These are phyloP conservation scores for Apamea anceps DNA, from an alignment of 2,888 invertebrate genomes.

Conservation along the genomic window DNA sequence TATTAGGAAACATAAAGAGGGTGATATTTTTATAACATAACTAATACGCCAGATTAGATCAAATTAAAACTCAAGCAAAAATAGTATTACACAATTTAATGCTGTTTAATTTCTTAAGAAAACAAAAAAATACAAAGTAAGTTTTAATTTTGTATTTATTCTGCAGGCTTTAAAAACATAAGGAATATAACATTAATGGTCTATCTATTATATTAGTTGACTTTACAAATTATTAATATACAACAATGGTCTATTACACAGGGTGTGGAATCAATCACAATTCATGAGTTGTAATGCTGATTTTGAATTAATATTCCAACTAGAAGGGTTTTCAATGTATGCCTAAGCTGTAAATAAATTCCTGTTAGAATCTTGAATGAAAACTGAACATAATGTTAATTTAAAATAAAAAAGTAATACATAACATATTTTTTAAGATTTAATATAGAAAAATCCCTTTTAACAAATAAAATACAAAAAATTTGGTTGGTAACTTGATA, in stretches of 20 bases:
- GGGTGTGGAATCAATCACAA: conserved; percentile 26
- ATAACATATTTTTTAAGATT: neutral
- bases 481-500: neutral
- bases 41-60: neutral
- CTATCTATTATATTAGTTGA: conserved; percentile 6
- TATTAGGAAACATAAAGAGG: conserved; percentile 17
- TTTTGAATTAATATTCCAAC: conserved; percentile 33
- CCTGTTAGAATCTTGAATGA: neutral
- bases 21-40: neutral
- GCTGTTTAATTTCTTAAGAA: neutral
- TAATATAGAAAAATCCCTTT: neutral
- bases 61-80: neutral
- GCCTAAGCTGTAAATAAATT: neutral
- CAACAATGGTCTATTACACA: conserved; percentile 34
- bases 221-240: conserved; percentile 15
- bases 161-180: neutral
- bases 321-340: neutral
- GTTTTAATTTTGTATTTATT: neutral
- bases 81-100: neutral
- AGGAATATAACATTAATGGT: neutral
- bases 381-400: neutral
- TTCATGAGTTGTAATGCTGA: conserved; percentile 21
- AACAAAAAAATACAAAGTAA: neutral
- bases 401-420: neutral
- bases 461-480: neutral